Evolutionary conservation across 2,888 invertebrate species (phyloP), one percentile per base, ranked within the genome.

Genomic region (Lumbricus terrestris): DNA sequence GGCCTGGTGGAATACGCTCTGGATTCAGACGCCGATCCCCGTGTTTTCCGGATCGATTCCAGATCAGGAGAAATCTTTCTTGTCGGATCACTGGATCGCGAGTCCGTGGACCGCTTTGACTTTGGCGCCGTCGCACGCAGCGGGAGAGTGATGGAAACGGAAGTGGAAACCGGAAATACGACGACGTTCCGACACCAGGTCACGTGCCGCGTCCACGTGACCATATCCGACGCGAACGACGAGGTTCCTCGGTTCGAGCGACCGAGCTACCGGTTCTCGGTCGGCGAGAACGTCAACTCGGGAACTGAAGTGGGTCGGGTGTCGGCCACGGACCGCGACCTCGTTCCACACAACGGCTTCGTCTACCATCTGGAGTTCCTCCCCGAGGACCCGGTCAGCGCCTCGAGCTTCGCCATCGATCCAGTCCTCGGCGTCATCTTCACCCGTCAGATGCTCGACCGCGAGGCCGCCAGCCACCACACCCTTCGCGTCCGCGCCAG

Each of bases 1-100:
- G 98, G 98, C 34, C 95, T 97, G 92, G 98, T 99, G 35, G 97
- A 98, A 3, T 98, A 98, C 94, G 97, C 34, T 18, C 85, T 85
- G 1, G 85, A 37, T 18, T 34, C 35, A 4, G 85, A 85, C 37
- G 85, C 85, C 18, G 85, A 85, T 37, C 37, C 85, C 1, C 16
- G 23, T 18, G 20, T 85, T 8, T 35, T 85, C 85, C 85, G 85
- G 85, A 85, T 85, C 35, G 85, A 85, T 37, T 34, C 37, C 85
- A 85, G 85, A 35, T 35, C 85, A 15, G 85, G 85, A 4, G 85
- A 85, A 18, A 34, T 85, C 37, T 85, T 85, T 35, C 35, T 85
- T 18, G n/a, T 85, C 16, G 85, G 5, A 0, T 37, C 85, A 1
- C 85, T 85, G 35, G 85, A 85, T 37, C 85, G 85, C 34, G 85